These are phyloP conservation scores for Acanthopagrus latus DNA, from an alignment of 2,797 vertebrate genomes.

Conservation along the genomic window DNA sequence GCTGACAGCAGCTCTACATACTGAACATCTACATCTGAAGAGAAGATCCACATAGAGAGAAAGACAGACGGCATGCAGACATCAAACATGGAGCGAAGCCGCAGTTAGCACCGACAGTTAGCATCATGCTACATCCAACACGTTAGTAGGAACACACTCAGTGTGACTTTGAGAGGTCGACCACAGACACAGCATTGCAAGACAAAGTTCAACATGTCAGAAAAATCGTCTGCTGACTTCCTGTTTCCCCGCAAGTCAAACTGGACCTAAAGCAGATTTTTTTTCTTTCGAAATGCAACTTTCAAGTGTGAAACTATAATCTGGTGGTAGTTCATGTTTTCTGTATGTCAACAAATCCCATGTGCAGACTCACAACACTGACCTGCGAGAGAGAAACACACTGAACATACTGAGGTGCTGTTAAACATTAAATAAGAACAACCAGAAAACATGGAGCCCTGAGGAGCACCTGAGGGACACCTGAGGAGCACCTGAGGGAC, in stretches of 20 bases:
- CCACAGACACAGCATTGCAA: constrained; percentile 70
- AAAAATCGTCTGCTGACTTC: constrained; percentile 33
- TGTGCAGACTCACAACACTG: neutral
- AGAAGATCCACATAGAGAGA: neutral
- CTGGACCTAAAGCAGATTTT: neutral
- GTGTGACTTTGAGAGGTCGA: constrained; percentile 26
- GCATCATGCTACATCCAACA: constrained; percentile 63
- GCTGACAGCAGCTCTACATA: neutral
- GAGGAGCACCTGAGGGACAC: too few relatives aligned
- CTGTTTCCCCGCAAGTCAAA: neutral
- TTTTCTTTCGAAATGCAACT: constrained; percentile 9
- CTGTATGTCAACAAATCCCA: constrained; percentile 38
- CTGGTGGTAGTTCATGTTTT: constrained; percentile 39
- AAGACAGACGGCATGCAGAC: constrained; percentile 61
- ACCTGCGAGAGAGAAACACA: neutral
- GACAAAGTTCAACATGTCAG: constrained; percentile 43
- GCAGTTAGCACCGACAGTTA: constrained; percentile 54
- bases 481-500: too few relatives aligned
- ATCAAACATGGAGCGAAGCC: constrained; percentile 45
- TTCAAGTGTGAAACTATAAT: neutral
- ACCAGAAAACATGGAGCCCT: too few relatives aligned
- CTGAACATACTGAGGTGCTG: too few relatives aligned
- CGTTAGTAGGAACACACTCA: constrained; percentile 32
- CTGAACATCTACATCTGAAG: neutral
- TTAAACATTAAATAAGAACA: too few relatives aligned